These are phyloP conservation scores for Macrostomum lignano DNA, from an alignment of 1,140 invertebrate genomes.

Conservation along the genomic window DNA sequence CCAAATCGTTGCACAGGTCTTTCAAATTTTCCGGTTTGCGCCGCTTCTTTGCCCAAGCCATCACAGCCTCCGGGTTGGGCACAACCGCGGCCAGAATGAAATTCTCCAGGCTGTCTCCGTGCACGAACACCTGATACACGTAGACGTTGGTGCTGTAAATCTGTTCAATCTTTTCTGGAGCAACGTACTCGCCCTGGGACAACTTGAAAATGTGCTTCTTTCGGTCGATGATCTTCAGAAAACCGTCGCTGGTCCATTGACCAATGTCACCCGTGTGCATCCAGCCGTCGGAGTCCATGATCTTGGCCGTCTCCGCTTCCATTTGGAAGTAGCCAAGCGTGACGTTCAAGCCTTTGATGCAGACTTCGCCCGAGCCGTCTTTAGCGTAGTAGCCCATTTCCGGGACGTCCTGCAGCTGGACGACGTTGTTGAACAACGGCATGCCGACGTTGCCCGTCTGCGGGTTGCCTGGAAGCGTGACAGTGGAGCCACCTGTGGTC, in stretches of 20 bases:
- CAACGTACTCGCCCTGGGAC: conserved; percentile 87
- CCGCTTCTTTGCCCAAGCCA: conserved; percentile 3
- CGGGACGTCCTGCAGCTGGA: conserved; percentile 2
- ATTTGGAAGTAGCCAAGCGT: conserved; percentile 43
- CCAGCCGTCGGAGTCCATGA: conserved; percentile 29
- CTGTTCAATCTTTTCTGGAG: conserved; percentile 93
- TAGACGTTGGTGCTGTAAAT: conserved; percentile 68
- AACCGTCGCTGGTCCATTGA: conserved; percentile 43
- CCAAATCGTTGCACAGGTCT: conserved; percentile 11
- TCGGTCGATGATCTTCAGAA: conserved; percentile 72
- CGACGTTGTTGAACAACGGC: background rate
- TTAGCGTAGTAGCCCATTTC: background rate
- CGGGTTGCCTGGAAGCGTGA: background rate
- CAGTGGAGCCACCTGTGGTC: background rate
- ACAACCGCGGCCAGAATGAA: conserved; percentile 12
- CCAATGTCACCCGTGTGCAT: conserved; percentile 30
- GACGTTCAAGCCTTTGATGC: conserved; percentile 56
- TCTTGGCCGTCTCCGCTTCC: conserved; percentile 25
- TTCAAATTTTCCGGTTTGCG: background rate
- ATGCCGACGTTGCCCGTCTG: background rate
- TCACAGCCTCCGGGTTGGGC: conserved; percentile 9
- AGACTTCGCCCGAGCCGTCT: too few relatives aligned
- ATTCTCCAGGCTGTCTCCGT: conserved; percentile 67
- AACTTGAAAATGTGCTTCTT: conserved; percentile 90
- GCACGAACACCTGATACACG: conserved; percentile 77